Evolutionary conservation across 2,888 invertebrate genomes (phyloP).

Genomic region (Lacanobia wlatinum): DNA sequence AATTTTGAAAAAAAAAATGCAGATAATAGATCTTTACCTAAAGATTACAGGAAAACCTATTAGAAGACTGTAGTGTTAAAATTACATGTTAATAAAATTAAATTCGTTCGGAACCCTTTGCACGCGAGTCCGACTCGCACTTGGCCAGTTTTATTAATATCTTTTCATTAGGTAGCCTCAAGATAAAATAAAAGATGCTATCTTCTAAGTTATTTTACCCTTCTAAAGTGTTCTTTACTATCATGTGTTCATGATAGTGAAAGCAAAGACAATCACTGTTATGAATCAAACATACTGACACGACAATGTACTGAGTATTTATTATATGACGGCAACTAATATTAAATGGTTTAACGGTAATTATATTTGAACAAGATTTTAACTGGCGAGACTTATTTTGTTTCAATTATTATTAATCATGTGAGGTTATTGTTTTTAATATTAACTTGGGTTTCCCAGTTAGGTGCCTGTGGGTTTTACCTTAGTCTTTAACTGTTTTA

Average conservation of each 20-base stretch:
- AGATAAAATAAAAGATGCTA: neutral
- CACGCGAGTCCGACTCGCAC: too few species aligned
- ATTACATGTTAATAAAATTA: too few species aligned
- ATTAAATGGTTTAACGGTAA: conserved; percentile 21
- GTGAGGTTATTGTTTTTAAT: neutral
- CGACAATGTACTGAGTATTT: conserved; percentile 21
- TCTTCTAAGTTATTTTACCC: neutral
- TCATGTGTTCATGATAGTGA: conserved; percentile 25
- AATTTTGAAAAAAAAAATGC: too few species aligned
- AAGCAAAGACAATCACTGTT: conserved; percentile 36
- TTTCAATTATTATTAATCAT: conserved; percentile 10
- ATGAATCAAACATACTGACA: conserved; percentile 41
- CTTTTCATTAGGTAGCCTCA: neutral
- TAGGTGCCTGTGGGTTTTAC: too few species aligned
- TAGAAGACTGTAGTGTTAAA: too few species aligned
- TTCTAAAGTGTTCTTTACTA: too few species aligned
- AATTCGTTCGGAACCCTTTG: too few species aligned
- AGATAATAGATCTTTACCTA: too few species aligned
- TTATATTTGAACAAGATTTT: conserved; percentile 25
- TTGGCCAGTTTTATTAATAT: neutral
- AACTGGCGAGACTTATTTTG: neutral
- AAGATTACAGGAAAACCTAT: too few species aligned
- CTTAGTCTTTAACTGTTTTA: too few species aligned
- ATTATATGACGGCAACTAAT: conserved; percentile 17
- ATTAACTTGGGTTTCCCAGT: neutral